Conservation (phyloP, 2,888 invertebrate genomes). For the Diaperis boleti region DNA sequence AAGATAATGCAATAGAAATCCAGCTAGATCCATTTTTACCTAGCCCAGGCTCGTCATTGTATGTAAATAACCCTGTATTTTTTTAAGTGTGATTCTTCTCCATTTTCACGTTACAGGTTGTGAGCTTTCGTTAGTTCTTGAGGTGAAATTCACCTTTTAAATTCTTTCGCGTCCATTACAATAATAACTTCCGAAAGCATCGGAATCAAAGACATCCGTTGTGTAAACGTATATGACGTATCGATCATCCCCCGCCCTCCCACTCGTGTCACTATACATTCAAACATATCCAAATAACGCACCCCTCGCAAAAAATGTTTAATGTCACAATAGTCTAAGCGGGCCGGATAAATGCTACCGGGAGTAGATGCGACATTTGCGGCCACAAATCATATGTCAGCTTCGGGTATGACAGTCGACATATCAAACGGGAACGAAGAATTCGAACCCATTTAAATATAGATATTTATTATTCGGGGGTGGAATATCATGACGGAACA, state of each 20-base stretch:
- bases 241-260: slow-evolving; percentile 38
- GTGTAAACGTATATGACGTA: slow-evolving; percentile 33
- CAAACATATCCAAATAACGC: slow-evolving; percentile 43
- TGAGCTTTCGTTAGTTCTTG: no score
- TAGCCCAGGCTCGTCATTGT: no score
- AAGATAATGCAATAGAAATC: no score
- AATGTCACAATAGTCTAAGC: slow-evolving; percentile 62
- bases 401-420: slow-evolving; percentile 57
- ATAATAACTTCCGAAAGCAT: slow-evolving; percentile 4
- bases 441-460: slow-evolving; percentile 57
- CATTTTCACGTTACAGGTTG: no score
- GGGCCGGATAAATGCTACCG: slow-evolving; percentile 58
- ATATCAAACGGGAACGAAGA: slow-evolving; percentile 56
- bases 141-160: no score
- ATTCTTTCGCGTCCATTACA: no score
- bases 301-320: slow-evolving; percentile 50
- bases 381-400: slow-evolving; percentile 64
- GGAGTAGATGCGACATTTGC: slow-evolving; percentile 55
- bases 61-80: no score
- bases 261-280: slow-evolving; percentile 36
- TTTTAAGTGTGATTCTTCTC: no score
- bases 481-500: slow-evolving; percentile 10
- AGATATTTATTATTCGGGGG: slow-evolving; percentile 27
- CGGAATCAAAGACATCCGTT: slow-evolving; percentile 13
- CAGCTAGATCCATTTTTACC: no score